Percentiles rank a stretch among this genome's conserved stretches.
Evolutionary conservation across 2,797 vertebrate species (phyloP).

Genomic region (Sphaeramia orbicularis): DNA sequence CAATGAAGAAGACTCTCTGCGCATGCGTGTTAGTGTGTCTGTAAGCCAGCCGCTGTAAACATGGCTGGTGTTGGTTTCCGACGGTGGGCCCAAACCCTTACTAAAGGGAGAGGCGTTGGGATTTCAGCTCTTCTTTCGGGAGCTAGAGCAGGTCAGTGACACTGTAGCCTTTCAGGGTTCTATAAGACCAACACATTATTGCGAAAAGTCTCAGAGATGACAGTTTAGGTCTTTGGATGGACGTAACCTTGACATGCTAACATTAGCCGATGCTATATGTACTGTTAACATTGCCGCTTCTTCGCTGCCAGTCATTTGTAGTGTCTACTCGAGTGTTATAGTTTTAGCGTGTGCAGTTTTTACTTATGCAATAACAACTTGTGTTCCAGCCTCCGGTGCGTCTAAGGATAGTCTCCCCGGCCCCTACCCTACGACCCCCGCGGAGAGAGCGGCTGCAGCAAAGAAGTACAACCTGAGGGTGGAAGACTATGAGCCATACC

Average conservation of each 20-base stretch:
- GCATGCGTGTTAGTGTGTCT: conserved; percentile 63
- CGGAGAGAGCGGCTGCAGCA: conserved; percentile 91
- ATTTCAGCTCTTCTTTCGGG: conserved; percentile 68
- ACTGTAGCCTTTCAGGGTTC: accelerated
- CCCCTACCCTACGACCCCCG: conserved; percentile 87
- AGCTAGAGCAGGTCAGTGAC: conserved; percentile 84
- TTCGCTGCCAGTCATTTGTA: not conserved
- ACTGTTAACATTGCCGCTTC: not conserved
- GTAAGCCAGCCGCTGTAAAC: conserved; percentile 68
- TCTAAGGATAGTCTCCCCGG: conserved; percentile 85
- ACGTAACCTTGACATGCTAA: conserved; percentile 82
- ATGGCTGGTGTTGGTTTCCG: conserved; percentile 86
- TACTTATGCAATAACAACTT: not conserved
- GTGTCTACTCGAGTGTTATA: too few species aligned
- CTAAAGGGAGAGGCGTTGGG: conserved; percentile 52
- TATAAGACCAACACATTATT: accelerated
- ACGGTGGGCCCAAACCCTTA: conserved; percentile 72
- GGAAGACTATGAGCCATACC: conserved; percentile 92
- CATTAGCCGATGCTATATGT: conserved; percentile 45
- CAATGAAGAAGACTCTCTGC: not conserved
- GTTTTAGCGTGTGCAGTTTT: too few species aligned
- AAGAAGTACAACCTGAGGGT: conserved; percentile 94
- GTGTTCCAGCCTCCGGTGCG: conserved; percentile 84
- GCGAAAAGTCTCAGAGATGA: not conserved
- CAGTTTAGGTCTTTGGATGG: not conserved